These are phyloP conservation scores for Pectinophora gossypiella DNA, from an alignment of 1,140 invertebrate species.

Conservation along the genomic window DNA sequence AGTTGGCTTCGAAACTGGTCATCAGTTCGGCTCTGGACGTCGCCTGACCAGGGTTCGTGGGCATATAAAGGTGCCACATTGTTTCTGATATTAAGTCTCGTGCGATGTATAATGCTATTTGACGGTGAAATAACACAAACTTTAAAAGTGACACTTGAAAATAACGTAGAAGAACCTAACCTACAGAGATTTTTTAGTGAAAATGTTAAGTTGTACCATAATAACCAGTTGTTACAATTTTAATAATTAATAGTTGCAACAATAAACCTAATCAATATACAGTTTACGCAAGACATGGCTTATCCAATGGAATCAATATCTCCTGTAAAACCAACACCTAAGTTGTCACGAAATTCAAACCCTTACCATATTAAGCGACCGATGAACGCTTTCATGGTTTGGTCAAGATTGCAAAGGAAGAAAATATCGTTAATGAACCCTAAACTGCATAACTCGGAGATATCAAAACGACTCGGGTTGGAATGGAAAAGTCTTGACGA, in stretches of 20 bases:
- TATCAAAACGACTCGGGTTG: constrained; percentile 82
- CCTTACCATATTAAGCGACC: constrained; percentile 79
- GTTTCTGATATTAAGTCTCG: no score
- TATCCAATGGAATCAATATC: constrained; percentile 37
- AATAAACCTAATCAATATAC: no score
- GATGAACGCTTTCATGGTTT: constrained; percentile 85
- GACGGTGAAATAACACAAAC: no score
- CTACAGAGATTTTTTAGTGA: no score
- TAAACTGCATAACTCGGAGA: constrained; percentile 87
- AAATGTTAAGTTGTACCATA: no score
- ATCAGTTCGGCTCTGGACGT: constrained; percentile 49
- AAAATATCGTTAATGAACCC: constrained; percentile 89
- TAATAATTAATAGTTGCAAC: no score
- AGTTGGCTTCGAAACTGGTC: constrained; percentile 49
- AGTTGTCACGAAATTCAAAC: constrained; percentile 49
- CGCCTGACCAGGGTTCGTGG: no score
- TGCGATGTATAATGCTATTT: no score
- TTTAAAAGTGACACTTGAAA: no score
- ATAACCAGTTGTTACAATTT: no score
- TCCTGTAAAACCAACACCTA: constrained; percentile 29
- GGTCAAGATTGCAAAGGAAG: constrained; percentile 80
- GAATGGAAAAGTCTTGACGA: constrained; percentile 84
- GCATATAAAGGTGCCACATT: no score
- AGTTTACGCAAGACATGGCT: constrained; percentile 42
- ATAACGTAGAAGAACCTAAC: no score